Percentiles rank a stretch among this genome's conserved stretches.
These are phyloP conservation scores for Cirrhinus molitorella DNA, from an alignment of 2,797 vertebrate genomes.

Conservation along the genomic window DNA sequence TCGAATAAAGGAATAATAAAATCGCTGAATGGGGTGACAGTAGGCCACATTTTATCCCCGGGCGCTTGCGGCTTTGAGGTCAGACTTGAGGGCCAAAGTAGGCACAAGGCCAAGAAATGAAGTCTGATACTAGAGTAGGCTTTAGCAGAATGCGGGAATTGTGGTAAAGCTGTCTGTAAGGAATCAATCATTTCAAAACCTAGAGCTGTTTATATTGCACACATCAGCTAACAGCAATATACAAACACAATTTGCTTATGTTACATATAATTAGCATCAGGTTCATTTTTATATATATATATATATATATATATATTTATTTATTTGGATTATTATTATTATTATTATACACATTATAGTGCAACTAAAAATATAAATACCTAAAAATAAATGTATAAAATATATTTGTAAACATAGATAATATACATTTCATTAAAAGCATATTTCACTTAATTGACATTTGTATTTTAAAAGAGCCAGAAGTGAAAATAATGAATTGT, in stretches of 20 bases:
- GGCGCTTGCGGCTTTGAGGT: not conserved
- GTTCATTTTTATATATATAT: too few species aligned
- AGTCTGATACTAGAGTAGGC: slow-evolving; percentile 2
- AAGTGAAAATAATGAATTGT: too few species aligned
- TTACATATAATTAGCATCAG: too few species aligned
- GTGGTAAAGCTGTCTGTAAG: not conserved
- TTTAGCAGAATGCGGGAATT: not conserved
- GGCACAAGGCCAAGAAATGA: not conserved
- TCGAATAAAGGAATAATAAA: slow-evolving; percentile 42
- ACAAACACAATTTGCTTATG: not conserved
- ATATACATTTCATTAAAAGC: too few species aligned
- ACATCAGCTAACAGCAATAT: not conserved
- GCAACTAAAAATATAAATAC: too few species aligned
- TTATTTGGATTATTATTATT: too few species aligned
- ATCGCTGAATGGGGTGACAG: slow-evolving; percentile 13
- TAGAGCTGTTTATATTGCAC: not conserved
- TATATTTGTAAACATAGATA: too few species aligned
- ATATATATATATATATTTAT: too few species aligned
- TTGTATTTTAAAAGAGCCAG: too few species aligned
- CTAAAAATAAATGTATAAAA: too few species aligned
- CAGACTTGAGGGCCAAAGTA: not conserved
- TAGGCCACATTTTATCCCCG: slow-evolving; percentile 17
- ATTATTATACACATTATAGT: not conserved
- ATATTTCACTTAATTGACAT: too few species aligned
- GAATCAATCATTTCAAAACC: not conserved